phyloP scores from a whole-genome alignment of 2,888 invertebrate species.

The Drosophila monieri region DNA sequence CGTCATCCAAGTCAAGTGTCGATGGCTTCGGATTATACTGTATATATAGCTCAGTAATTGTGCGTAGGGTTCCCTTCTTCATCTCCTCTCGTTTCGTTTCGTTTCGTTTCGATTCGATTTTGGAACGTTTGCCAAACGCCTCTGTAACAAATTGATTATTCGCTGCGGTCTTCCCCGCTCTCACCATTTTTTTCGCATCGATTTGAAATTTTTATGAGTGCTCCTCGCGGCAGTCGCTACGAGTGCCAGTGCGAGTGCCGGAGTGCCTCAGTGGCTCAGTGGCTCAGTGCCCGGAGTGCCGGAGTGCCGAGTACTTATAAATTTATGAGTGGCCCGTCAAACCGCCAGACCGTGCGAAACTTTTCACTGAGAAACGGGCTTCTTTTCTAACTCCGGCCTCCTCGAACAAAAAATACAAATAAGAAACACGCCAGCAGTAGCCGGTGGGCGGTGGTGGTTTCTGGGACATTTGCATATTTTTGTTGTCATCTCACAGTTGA shows the following conservation, averaged over 20 bases:
- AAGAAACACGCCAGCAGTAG: background rate
- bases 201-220: constrained; percentile 70
- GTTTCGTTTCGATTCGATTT: constrained; percentile 11
- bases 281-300: too few species aligned
- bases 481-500: constrained; percentile 42
- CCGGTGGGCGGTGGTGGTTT: constrained; percentile 8
- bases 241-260: background rate
- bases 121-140: constrained; percentile 57
- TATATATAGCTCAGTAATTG: constrained; percentile 39
- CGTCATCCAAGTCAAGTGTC: constrained; percentile 60
- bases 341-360: constrained; percentile 65
- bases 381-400: too few species aligned
- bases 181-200: constrained; percentile 17
- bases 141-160: constrained; percentile 78
- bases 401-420: background rate
- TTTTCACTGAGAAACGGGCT: constrained; percentile 45
- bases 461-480: constrained; percentile 33
- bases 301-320: constrained; percentile 58
- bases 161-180: constrained; percentile 60
- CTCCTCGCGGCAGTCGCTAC: background rate
- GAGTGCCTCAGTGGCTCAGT: too few species aligned
- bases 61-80: constrained; percentile 53
- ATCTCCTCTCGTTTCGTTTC: background rate
- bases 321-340: constrained; percentile 68
- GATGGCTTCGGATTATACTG: constrained; percentile 35